Percentiles rank a stretch among this genome's conserved stretches.
These are phyloP conservation scores for Probosciger aterrimus DNA, from an alignment of 2,113 vertebrate species.

Conservation along the genomic window DNA sequence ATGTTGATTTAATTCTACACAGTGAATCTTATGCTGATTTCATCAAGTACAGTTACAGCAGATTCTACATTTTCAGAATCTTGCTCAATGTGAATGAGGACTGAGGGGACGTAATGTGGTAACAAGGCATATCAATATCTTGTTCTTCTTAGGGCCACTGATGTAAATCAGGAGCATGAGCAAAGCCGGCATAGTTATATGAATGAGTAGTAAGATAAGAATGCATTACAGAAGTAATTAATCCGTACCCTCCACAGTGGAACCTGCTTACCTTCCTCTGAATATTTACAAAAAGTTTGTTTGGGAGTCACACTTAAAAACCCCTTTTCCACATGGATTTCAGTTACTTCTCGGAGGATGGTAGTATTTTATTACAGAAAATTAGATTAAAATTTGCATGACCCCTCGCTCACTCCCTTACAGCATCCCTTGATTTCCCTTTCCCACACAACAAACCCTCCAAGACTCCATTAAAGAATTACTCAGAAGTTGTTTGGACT, in stretches of 20 bases:
- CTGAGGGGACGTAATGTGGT: background rate
- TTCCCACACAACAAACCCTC: background rate
- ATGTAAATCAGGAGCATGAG: background rate
- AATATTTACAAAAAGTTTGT: background rate
- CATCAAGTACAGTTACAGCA: background rate
- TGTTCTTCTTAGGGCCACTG: background rate
- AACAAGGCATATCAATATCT: background rate
- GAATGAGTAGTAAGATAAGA: background rate
- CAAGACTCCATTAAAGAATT: background rate
- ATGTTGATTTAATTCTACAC: background rate
- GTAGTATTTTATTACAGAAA: background rate
- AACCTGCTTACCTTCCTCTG: background rate
- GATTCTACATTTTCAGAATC: background rate
- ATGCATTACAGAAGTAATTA: background rate
- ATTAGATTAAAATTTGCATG: background rate
- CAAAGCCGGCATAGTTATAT: background rate
- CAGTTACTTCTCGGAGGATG: background rate
- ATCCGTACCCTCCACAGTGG: background rate
- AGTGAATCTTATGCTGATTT: background rate
- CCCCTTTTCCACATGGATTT: background rate
- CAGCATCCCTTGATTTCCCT: background rate
- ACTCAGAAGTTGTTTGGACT: background rate
- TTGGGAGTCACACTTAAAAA: background rate
- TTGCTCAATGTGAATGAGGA: background rate
- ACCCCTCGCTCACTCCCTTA: background rate